Evolutionary conservation across 2,797 vertebrate genomes (phyloP).

Genomic region (Phataginus tetradactyla): DNA sequence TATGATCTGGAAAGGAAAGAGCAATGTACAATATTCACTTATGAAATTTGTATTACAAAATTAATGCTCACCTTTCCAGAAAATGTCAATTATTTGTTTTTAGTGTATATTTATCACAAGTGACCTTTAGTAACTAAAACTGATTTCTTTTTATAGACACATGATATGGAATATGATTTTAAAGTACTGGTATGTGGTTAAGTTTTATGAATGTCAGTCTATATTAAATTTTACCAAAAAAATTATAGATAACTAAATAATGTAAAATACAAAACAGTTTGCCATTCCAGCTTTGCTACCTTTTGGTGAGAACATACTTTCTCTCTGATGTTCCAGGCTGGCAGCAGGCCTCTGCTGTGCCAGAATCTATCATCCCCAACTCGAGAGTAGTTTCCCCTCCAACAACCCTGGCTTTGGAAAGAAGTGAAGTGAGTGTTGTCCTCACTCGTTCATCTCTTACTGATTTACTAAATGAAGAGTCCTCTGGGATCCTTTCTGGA

Average conservation of each 20-base stretch:
- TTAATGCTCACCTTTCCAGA: background rate
- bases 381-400: background rate
- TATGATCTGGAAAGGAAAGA: background rate
- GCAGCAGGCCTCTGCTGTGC: background rate
- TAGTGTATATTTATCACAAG: background rate
- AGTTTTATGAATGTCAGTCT: background rate
- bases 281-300: background rate
- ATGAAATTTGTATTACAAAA: background rate
- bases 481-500: background rate
- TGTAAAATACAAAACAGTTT: background rate
- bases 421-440: background rate
- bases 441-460: background rate
- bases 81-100: constrained; percentile 11
- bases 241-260: background rate
- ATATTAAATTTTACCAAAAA: background rate
- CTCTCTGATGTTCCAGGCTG: background rate
- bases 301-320: background rate
- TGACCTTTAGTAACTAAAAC: background rate
- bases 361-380: background rate
- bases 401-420: background rate
- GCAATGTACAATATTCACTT: background rate
- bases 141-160: background rate
- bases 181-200: background rate
- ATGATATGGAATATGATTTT: background rate
- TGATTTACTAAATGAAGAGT: background rate